These are phyloP conservation scores for Rousettus leschenaultii DNA, from an alignment of 2,113 vertebrate species.

Conservation along the genomic window DNA sequence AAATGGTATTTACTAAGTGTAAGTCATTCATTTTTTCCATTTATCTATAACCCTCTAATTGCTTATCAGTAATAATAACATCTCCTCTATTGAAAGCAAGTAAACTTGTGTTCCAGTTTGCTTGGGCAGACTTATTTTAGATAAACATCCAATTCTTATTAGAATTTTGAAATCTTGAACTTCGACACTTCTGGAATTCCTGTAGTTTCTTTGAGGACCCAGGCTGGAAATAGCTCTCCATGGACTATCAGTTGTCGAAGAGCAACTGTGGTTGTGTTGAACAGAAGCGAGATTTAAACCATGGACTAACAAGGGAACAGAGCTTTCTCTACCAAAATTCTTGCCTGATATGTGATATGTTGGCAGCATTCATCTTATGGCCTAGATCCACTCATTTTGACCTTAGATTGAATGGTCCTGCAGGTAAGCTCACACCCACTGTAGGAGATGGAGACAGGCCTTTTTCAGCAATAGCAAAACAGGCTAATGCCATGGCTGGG, in stretches of 20 bases:
- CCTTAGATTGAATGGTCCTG: neutral
- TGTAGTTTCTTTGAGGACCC: neutral
- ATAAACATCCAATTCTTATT: slow-evolving; percentile 10
- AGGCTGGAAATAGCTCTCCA: neutral
- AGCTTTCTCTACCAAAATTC: neutral
- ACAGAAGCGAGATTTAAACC: neutral
- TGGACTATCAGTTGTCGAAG: neutral
- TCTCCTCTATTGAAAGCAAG: neutral
- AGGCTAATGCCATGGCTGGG: neutral
- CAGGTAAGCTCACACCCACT: neutral
- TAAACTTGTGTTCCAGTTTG: neutral
- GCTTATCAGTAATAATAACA: neutral
- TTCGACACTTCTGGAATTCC: neutral
- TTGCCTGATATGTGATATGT: neutral
- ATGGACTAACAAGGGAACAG: neutral
- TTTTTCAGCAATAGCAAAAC: neutral
- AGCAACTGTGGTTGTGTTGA: neutral
- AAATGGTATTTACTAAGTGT: neutral
- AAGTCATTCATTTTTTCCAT: neutral
- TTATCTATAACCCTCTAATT: neutral
- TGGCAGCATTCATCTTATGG: neutral
- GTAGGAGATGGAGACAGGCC: neutral
- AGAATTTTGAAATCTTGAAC: neutral
- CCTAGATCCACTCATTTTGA: neutral
- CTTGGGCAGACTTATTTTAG: neutral